Evolutionary conservation across 1,140 invertebrate genomes (phyloP).

Genomic region (Oreohelix idahoensis): DNA sequence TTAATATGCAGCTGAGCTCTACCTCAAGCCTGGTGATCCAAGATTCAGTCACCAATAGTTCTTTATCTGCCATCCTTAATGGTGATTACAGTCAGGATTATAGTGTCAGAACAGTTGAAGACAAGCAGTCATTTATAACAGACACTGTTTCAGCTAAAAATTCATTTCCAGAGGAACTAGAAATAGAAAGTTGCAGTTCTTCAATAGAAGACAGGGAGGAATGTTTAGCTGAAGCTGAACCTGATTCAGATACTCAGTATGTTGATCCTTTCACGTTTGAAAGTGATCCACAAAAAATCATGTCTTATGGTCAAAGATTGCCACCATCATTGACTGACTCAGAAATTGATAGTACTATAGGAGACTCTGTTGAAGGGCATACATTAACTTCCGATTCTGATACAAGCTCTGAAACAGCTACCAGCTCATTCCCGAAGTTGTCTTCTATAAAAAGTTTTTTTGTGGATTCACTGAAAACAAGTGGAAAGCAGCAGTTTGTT

Average conservation of each 20-base stretch:
- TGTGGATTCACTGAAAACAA: too few species aligned
- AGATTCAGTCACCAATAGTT: not conserved
- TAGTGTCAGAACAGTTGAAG: not conserved
- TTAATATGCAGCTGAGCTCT: not conserved
- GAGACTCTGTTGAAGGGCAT: constrained; percentile 9
- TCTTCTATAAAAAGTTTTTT: constrained; percentile 26
- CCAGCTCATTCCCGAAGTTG: constrained; percentile 20
- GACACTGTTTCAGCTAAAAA: too few species aligned
- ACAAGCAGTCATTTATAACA: too few species aligned
- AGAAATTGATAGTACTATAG: not conserved
- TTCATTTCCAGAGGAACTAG: not conserved
- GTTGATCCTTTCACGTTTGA: not conserved
- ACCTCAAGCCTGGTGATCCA: not conserved
- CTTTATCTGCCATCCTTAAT: not conserved
- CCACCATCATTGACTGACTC: not conserved
- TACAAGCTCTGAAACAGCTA: not conserved
- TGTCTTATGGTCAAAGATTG: not conserved
- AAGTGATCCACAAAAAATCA: constrained; percentile 3
- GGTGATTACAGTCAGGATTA: not conserved
- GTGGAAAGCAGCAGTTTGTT: constrained; percentile 78
- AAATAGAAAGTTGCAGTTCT: not conserved
- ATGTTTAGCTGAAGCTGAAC: not conserved
- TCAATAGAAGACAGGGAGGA: not conserved
- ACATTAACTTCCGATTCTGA: constrained; percentile 12
- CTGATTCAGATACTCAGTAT: not conserved